Percentiles rank a stretch among this genome's conserved stretches.
Conservation (phyloP, 1,140 invertebrate genomes). For the Nasonia longicornis region DNA sequence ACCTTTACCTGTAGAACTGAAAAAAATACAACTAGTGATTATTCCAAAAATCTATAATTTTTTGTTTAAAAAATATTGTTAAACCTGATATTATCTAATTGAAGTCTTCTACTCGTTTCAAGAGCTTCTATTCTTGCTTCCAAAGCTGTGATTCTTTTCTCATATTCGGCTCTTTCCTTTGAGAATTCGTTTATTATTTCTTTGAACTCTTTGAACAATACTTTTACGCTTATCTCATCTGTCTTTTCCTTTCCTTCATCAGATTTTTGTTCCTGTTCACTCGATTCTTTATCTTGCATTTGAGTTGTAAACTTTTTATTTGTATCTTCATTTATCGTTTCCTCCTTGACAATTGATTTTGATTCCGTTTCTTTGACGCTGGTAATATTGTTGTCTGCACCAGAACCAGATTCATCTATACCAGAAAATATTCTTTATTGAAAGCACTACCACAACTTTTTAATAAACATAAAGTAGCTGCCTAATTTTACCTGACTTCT, state of each 20-base stretch:
- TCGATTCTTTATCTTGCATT: background rate
- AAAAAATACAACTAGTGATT: background rate
- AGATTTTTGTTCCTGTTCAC: background rate
- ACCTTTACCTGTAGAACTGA: background rate
- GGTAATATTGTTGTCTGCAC: background rate
- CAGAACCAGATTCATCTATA: background rate
- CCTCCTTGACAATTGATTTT: background rate
- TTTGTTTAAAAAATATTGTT: background rate
- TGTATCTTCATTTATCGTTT: background rate
- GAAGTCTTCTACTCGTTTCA: background rate
- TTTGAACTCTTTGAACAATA: conserved; percentile 14
- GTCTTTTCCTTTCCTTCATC: background rate
- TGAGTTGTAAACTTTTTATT: background rate
- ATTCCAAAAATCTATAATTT: background rate
- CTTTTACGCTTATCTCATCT: background rate
- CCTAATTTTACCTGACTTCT: background rate
- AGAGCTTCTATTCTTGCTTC: background rate
- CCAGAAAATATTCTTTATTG: background rate
- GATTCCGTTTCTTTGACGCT: background rate
- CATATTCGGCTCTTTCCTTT: background rate
- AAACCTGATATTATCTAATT: background rate
- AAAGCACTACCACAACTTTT: background rate
- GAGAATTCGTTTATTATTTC: background rate
- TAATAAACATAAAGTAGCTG: background rate
- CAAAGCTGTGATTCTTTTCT: background rate